Conservation (phyloP, 2,113 vertebrate species). For the Amphilophus citrinellus region DNA sequence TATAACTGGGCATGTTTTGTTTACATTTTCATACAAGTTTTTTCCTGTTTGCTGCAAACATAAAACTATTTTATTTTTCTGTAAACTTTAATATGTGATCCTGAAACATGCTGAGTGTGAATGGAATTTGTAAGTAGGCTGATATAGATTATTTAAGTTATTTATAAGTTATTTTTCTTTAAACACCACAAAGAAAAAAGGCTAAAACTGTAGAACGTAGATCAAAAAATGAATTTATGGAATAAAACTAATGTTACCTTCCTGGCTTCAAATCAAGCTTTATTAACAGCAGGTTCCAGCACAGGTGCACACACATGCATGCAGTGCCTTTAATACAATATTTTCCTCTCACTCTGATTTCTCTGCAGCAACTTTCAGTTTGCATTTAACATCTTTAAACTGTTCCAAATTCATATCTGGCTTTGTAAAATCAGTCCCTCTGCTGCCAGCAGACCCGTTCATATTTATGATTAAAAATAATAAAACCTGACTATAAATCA, state of each 20-base stretch:
- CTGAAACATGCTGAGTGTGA: not conserved
- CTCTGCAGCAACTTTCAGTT: not conserved
- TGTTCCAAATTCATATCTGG: no score
- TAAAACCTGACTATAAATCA: not conserved
- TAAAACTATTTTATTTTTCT: not conserved
- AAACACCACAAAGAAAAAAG: not conserved
- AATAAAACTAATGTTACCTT: not conserved
- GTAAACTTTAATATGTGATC: not conserved
- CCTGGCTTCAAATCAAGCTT: fast-evolving
- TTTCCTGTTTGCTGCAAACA: not conserved
- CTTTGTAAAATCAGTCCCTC: no score
- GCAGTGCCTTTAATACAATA: not conserved
- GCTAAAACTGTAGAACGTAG: not conserved
- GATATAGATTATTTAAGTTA: not conserved
- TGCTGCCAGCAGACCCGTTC: no score
- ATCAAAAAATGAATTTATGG: not conserved
- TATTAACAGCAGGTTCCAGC: not conserved
- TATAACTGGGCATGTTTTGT: not conserved
- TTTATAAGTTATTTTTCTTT: not conserved
- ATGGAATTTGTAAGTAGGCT: fast-evolving
- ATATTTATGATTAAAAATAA: no score
- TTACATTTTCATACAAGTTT: not conserved
- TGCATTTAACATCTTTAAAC: no score
- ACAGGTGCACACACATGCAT: not conserved
- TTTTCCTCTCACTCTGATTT: not conserved